Base-by-base conservation (phyloP, 2,888 invertebrate species). In the Polia nebulosa region DNA sequence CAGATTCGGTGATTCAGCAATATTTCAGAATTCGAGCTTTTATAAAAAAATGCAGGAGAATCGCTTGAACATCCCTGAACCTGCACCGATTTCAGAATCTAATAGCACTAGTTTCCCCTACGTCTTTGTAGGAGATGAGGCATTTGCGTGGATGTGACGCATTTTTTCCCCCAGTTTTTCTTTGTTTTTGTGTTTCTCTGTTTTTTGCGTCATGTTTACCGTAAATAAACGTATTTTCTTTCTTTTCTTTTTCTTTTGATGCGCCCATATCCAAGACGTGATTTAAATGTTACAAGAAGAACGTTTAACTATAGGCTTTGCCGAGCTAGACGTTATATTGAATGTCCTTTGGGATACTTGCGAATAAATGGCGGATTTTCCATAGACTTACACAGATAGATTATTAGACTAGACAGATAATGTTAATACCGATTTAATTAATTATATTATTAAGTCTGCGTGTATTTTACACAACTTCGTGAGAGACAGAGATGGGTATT, bases 1-100 rank as follows among this genome's bases (percentile, higher is more conserved):
- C 34, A 81, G 66, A 77, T 81, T 81, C 72, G 60, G 81, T 66
- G 83, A 83, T 68, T 81, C 79, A 52, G 47, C 81, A 76, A 75
- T 85, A 76, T 84, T 81, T 72, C 70, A 80, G 41, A 80, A 84
- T 56, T 67, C 78, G 41, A 67, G 8, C 41, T 80, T 84, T 49
- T 81, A 82, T 76, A 55, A 84, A 69, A 74, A 73, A 69, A 57
- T 64, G 52, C 75, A 73, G 34, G 52, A 73, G 59, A 72, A 69
- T 29, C 69, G 62, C 11, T 73, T 82, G 59, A 60, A 72, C 61
- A 62, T 59, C 36, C 67, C 80, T 52, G 62, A 60, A 60, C 53
- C 80, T 34, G 58, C 34, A 47, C 76, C 77, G 41, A 55, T 68
- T 61, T 67, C 61, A 75, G 55, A 6, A 66, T 22, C 4, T 39